These are phyloP conservation scores for Romanogobio albipinnatus DNA, from an alignment of 2,113 vertebrate genomes.

Conservation along the genomic window DNA sequence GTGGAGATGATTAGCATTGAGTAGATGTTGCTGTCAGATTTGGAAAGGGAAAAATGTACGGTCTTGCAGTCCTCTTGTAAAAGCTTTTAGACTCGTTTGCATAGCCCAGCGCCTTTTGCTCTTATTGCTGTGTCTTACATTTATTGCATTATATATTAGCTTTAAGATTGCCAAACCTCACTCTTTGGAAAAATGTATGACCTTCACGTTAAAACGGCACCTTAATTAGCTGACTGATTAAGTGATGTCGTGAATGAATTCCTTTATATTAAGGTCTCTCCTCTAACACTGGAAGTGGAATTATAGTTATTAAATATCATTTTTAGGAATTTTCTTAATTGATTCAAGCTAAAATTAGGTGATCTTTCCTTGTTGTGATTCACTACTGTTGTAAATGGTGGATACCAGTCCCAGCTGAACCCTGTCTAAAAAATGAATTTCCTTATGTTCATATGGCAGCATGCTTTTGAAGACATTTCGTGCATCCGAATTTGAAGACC, in stretches of 20 bases:
- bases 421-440: neutral
- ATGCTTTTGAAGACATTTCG: neutral
- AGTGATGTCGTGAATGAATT: neutral
- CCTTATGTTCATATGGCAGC: slow-evolving; percentile 10
- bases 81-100: slow-evolving; percentile 22
- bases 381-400: slow-evolving; percentile 2
- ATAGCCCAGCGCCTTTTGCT: neutral
- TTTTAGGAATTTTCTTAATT: neutral
- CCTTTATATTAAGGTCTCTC: neutral
- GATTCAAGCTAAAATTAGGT: neutral
- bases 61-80: neutral
- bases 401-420: neutral
- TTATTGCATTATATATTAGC: slow-evolving; percentile 26
- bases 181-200: slow-evolving; percentile 5
- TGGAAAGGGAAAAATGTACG: neutral
- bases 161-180: neutral
- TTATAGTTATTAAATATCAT: neutral
- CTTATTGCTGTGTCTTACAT: slow-evolving; percentile 2
- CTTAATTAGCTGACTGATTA: neutral
- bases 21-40: neutral
- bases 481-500: neutral
- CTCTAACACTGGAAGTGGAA: neutral
- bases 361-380: neutral
- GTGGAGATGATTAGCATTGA: slow-evolving; percentile 19
- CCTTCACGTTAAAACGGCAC: neutral